Evolutionary conservation across 2,888 invertebrate species (phyloP), one percentile per base, ranked within the genome.

Genomic region (Xestia xanthographa): DNA sequence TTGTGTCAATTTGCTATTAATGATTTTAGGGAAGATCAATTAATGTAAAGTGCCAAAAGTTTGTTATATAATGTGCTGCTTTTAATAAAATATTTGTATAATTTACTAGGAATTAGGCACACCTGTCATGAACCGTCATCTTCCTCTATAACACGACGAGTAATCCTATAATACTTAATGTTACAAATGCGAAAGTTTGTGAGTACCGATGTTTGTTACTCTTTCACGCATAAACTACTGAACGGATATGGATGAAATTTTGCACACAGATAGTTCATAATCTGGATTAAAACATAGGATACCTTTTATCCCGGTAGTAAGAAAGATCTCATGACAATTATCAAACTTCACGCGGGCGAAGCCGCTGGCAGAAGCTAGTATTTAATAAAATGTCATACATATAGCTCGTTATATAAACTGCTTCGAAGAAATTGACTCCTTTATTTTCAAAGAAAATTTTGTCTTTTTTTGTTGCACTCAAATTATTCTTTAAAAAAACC

Each of bases 101-200:
- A 77, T n/a, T 68, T 65, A 65, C 65, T n/a, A 34, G 56, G 2
- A 48, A 68, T 75, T 69, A 69, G 26, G 26, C n/a, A 50, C 43
- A 68, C n/a, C 41, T 65, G 48, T 56, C 14, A 45, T 53, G n/a
- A n/a, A n/a, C n/a, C 62, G 29, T 63, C 26, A 67, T 56, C 5
- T 53, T 22, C 17, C 5, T 38, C 9, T 43, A 60, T n/a, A 34
- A 20, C 8, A 45, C 5, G 43, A 58, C 14, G 45, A 22, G 17
- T 26, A 22, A 45, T 34, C 34, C 34, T 34, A 34, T 4, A 3
- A 34, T 34, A 34, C 2, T 34, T 34, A n/a, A 3, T 34, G 4
- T 3, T 34, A 34, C 4, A 34, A 34, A 34, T 34, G 34, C 34
- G 34, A 34, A 34, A 34, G 34, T 34, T 34, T 34, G 34, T 34